Percentiles rank a stretch among this genome's conserved stretches.
phyloP scores from a whole-genome alignment of 2,113 vertebrate species.

The Pseudorasbora parva region DNA sequence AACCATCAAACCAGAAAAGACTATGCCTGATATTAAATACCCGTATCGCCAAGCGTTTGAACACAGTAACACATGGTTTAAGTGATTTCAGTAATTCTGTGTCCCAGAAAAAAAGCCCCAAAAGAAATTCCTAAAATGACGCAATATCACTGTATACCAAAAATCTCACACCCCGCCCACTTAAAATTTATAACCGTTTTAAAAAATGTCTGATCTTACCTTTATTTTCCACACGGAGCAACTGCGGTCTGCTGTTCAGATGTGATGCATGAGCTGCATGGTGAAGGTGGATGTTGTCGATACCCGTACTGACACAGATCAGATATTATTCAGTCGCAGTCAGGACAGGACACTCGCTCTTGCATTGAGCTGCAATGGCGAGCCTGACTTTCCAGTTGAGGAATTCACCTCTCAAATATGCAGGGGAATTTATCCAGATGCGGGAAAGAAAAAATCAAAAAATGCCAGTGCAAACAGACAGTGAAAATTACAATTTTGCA shows the following conservation, averaged over 20 bases:
- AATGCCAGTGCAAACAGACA: conserved; percentile 39
- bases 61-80: background rate
- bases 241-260: conserved; percentile 22
- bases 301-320: conserved; percentile 44
- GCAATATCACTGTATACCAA: conserved; percentile 16
- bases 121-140: conserved; percentile 15
- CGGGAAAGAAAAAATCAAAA: background rate
- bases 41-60: background rate
- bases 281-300: conserved; percentile 17
- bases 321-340: conserved; percentile 8
- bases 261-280: conserved; percentile 9
- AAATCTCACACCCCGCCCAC: conserved; percentile 34
- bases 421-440: conserved; percentile 5
- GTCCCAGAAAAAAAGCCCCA: background rate
- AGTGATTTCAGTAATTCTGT: background rate
- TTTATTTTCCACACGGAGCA: conserved; percentile 23
- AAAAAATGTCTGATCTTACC: conserved; percentile 23
- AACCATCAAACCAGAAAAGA: background rate
- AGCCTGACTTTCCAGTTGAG: conserved; percentile 42
- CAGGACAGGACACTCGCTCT: conserved; percentile 24
- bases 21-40: background rate
- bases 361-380: conserved; percentile 32
- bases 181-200: background rate
- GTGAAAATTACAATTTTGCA: conserved; percentile 8
- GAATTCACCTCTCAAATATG: conserved; percentile 46